phyloP scores from a whole-genome alignment of 2,797 vertebrate species.

The Oreochromis grahami region DNA sequence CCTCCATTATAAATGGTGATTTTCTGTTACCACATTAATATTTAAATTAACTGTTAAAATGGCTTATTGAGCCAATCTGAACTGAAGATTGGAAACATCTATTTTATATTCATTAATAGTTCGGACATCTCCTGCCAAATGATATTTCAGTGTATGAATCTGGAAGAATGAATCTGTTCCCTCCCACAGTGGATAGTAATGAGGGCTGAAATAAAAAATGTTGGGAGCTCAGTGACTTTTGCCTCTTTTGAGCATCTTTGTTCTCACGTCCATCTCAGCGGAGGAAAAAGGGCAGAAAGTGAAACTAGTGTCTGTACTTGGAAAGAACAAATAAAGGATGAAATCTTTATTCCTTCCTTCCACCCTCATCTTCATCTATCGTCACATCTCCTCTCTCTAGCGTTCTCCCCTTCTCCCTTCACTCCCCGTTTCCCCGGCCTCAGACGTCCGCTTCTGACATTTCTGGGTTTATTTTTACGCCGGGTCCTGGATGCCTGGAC shows the following conservation, averaged over 20 bases:
- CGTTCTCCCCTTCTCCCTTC: background rate
- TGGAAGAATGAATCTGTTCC: background rate
- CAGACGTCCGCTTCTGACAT: slow-evolving; percentile 68
- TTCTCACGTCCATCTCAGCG: background rate
- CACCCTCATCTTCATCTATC: background rate
- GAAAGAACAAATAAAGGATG: slow-evolving; percentile 1
- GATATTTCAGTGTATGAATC: background rate
- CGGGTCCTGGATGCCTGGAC: slow-evolving; percentile 67
- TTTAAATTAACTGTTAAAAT: slow-evolving; percentile 55
- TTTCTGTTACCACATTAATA: slow-evolving; percentile 45
- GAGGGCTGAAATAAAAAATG: background rate
- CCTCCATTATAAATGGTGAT: slow-evolving; percentile 26
- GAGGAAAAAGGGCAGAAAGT: background rate
- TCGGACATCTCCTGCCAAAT: slow-evolving; percentile 22
- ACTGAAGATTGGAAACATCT: slow-evolving; percentile 36
- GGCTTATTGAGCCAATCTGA: slow-evolving; percentile 38
- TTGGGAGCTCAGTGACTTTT: slow-evolving; percentile 9
- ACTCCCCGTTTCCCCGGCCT: slow-evolving; percentile 31
- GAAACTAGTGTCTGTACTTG: background rate
- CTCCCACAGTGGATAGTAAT: background rate
- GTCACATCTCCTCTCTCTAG: background rate
- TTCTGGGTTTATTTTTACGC: slow-evolving; percentile 82
- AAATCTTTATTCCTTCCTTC: background rate
- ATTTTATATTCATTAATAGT: slow-evolving; percentile 42
- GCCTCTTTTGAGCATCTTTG: background rate